Percentiles rank a stretch among this genome's conserved stretches.
These are phyloP conservation scores for Nomada flava DNA, from an alignment of 2,888 invertebrate species.

Conservation along the genomic window DNA sequence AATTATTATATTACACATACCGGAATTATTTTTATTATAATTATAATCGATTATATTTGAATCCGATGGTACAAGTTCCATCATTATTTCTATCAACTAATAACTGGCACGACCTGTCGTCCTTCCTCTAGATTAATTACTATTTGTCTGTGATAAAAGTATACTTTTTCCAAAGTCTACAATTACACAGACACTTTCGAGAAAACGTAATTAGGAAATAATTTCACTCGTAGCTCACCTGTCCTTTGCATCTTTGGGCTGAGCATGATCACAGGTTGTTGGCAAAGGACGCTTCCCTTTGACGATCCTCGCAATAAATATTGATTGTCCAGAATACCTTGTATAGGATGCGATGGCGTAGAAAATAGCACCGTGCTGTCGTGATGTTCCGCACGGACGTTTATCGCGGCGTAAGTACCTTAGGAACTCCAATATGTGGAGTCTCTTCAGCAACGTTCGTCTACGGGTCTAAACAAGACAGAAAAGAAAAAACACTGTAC, in stretches of 20 bases:
- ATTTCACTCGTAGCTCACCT: constrained; percentile 69
- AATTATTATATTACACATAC: too few relatives aligned
- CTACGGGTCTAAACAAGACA: constrained; percentile 19
- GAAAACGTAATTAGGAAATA: not conserved
- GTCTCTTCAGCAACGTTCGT: not conserved
- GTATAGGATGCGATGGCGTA: constrained; percentile 47
- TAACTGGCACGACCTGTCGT: too few relatives aligned
- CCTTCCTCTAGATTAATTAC: too few relatives aligned
- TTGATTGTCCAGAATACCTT: constrained; percentile 69
- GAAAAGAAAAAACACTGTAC: not conserved
- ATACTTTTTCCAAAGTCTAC: too few relatives aligned
- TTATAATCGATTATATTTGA: too few relatives aligned
- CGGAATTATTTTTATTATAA: too few relatives aligned
- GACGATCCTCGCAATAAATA: constrained; percentile 50
- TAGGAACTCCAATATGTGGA: constrained; percentile 43
- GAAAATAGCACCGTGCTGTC: constrained; percentile 43
- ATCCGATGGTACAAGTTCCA: too few relatives aligned
- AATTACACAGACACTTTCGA: not conserved
- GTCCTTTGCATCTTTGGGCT: constrained; percentile 95
- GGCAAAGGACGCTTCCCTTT: constrained; percentile 18
- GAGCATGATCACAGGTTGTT: constrained; percentile 85
- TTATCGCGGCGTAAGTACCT: constrained; percentile 27
- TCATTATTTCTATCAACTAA: too few relatives aligned
- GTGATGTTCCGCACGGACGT: constrained; percentile 23
- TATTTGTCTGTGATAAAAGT: too few relatives aligned